phyloP scores from a whole-genome alignment of 1,140 invertebrate species.

The Drosophila kikkawai region DNA sequence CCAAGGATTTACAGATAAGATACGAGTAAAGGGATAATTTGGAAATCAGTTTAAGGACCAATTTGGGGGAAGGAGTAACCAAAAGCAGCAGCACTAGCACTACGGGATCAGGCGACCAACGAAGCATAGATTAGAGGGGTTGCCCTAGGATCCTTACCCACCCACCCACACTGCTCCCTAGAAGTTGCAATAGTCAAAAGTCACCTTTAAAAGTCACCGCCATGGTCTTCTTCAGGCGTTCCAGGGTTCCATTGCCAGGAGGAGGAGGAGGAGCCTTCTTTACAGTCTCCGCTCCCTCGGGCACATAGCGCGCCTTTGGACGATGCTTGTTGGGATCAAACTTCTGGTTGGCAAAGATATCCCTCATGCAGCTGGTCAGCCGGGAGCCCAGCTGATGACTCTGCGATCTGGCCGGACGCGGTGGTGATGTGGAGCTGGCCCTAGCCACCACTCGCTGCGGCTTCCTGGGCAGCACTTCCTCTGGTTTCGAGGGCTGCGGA shows the following conservation, averaged over 20 bases:
- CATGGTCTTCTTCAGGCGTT: slow-evolving; percentile 57
- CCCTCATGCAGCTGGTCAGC: slow-evolving; percentile 75
- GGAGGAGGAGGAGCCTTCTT: slow-evolving; percentile 12
- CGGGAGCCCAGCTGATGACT: slow-evolving; percentile 52
- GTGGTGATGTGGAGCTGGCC: slow-evolving; percentile 69
- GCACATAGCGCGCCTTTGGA: slow-evolving; percentile 91
- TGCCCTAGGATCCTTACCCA: slow-evolving; percentile 14
- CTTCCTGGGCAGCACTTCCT: slow-evolving; percentile 54
- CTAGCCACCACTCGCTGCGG: slow-evolving; percentile 40
- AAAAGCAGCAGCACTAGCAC: slow-evolving; percentile 53
- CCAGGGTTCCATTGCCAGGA: slow-evolving; percentile 42
- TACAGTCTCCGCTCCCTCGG: slow-evolving; percentile 78
- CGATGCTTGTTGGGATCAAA: slow-evolving; percentile 91
- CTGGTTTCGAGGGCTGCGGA: slow-evolving; percentile 86
- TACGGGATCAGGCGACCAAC: slow-evolving; percentile 54
- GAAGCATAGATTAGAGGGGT: slow-evolving; percentile 22
- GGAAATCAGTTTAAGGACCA: slow-evolving; percentile 47
- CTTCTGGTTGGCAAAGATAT: slow-evolving; percentile 88
- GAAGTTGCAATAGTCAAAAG: slow-evolving; percentile 16
- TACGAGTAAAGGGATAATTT: slow-evolving; percentile 59
- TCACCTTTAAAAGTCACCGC: slow-evolving; percentile 84
- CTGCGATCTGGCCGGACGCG: slow-evolving; percentile 62
- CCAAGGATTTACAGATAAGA: slow-evolving; percentile 47
- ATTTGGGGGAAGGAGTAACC: slow-evolving; percentile 28
- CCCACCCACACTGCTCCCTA: slow-evolving; percentile 26